These are phyloP conservation scores for Zenarchopterus dispar DNA, from an alignment of 2,797 vertebrate species.

Conservation along the genomic window DNA sequence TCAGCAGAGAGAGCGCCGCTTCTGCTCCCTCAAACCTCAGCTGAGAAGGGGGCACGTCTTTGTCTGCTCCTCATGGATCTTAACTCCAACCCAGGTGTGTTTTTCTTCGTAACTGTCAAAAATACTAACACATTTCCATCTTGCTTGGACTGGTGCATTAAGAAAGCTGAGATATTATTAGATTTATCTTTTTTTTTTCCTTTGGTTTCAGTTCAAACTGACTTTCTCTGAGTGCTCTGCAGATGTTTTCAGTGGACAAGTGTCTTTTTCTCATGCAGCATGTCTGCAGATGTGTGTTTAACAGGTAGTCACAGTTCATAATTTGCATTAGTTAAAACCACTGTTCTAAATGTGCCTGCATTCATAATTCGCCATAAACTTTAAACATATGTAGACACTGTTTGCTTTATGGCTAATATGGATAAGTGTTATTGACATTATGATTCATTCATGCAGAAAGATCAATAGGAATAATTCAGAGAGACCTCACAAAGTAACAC, in stretches of 20 bases:
- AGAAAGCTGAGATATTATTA: conserved; percentile 33
- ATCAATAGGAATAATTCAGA: too few relatives aligned
- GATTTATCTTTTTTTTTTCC: conserved; percentile 2
- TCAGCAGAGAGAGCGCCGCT: conserved; percentile 68
- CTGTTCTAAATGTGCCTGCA: too few relatives aligned
- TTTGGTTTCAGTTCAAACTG: conserved; percentile 21
- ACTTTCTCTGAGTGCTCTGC: conserved; percentile 6
- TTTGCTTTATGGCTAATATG: too few relatives aligned
- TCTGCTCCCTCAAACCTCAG: conserved; percentile 52
- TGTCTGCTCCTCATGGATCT: conserved; percentile 73
- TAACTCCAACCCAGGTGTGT: conserved; percentile 84
- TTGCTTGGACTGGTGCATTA: conserved; percentile 28
- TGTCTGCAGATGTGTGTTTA: too few relatives aligned
- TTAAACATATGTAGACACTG: too few relatives aligned
- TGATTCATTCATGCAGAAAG: too few relatives aligned
- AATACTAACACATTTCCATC: conserved; percentile 33
- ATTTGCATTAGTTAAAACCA: too few relatives aligned
- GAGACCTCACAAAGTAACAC: too few relatives aligned
- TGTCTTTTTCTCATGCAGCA: background rate
- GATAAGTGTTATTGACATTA: too few relatives aligned
- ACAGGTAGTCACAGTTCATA: too few relatives aligned
- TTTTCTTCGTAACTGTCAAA: conserved; percentile 37
- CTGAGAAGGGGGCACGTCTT: conserved; percentile 53
- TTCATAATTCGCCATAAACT: too few relatives aligned
- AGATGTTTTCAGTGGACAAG: background rate